Conservation (phyloP, 2,113 vertebrate genomes). For the Tragulus kanchil region DNA sequence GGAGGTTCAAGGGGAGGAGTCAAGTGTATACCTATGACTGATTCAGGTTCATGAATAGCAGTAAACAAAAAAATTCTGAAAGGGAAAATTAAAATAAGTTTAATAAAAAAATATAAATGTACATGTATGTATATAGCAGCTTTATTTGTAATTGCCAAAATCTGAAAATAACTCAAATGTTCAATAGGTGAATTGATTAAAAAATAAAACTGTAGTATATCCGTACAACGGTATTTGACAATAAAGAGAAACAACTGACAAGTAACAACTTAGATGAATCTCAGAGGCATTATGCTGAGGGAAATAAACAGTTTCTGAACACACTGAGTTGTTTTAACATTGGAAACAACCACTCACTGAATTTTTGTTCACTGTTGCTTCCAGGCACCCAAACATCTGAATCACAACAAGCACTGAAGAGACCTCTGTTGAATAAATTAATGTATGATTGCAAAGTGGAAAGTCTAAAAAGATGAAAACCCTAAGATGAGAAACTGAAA, state of each 20-base stretch:
- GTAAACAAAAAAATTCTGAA: too few relatives aligned
- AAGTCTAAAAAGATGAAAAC: conserved; percentile 19
- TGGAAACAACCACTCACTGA: not conserved
- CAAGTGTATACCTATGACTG: too few relatives aligned
- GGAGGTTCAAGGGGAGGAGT: too few relatives aligned
- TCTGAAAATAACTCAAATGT: not conserved
- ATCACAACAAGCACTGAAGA: not conserved
- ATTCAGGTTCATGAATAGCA: too few relatives aligned
- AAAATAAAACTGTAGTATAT: not conserved
- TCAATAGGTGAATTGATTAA: not conserved
- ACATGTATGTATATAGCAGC: not conserved
- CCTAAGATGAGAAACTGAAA: not conserved
- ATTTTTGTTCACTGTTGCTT: not conserved
- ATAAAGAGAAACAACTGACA: not conserved
- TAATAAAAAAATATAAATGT: not conserved
- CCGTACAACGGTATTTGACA: not conserved
- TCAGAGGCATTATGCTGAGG: not conserved
- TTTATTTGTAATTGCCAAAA: not conserved
- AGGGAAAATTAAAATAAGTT: too few relatives aligned
- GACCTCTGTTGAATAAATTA: not conserved
- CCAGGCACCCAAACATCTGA: not conserved
- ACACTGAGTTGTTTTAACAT: conserved; percentile 1
- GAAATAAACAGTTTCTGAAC: not conserved
- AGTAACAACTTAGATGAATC: not conserved
- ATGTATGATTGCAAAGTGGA: not conserved